Evolutionary conservation across 2,888 invertebrate genomes (phyloP), one percentile per base, ranked within the genome.

Genomic region (Cryptophagus acutangulus): DNA sequence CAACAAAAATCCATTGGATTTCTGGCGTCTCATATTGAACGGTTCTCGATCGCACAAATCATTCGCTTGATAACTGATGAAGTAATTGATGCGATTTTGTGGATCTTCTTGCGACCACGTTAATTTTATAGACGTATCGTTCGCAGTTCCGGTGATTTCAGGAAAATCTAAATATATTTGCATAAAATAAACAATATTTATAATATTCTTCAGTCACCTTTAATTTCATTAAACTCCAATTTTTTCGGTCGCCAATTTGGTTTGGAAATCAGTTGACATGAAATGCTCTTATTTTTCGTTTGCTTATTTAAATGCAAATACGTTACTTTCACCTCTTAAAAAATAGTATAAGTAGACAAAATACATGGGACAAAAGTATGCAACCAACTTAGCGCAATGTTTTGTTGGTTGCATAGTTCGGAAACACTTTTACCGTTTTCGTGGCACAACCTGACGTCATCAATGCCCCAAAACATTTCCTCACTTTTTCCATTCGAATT

Each of bases 401-500:
- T 49, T 66, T 54, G 12, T 65, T 55, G 37, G 64, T 53, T 47
- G 66, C 66, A 17, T 65, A 54, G 1, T 61, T 65, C 67, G 66
- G 67, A 53, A 63, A 67, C 62, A 34, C 53, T 41, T 15, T 47
- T 57, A 67, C 67, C 67, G 45, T 64, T 59, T 49, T 63, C 59
- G 38, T 58, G 53, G 46, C 67, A 67, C 18, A 63, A 51, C 48
- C 67, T 54, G 12, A 65, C 55, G 37, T 65, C 53, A 48, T 66
- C 66, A 17, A 66, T 54, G 1, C 62, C 66, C 67, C 67, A 67
- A 53, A 63, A 67, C 62, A 34, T 54, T 41, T 15, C 41, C 38
- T 24, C 37, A 24, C 5, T 51, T 51, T 36, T 40, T 25, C 8
- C 4, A 20, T n/a, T 20, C 5, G 4, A 28, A 29, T 29, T 29